phyloP scores from a whole-genome alignment of 53 echinoderm and acorn worm genomes.

The Glandiceps talaboti region DNA sequence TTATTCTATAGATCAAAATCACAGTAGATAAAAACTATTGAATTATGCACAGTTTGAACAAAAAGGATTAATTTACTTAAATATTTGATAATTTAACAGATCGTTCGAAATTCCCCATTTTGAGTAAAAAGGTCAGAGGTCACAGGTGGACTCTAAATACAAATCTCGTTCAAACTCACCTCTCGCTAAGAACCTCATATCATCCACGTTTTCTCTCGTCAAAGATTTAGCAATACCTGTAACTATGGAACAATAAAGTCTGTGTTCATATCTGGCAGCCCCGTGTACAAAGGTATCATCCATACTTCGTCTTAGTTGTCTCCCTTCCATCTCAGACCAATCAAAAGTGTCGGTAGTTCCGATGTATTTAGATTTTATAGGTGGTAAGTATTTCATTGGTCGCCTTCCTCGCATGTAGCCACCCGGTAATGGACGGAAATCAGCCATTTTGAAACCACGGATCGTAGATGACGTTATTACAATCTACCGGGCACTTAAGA shows the following conservation, averaged over 20 bases:
- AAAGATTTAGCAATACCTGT: slow-evolving; percentile 38
- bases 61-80: no score
- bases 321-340: not conserved
- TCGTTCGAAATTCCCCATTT: no score
- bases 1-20: no score
- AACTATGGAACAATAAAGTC: slow-evolving; percentile 19
- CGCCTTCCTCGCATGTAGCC: not conserved
- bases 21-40: no score
- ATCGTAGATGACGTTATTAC: no score
- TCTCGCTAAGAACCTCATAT: slow-evolving; percentile 71
- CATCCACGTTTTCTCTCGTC: slow-evolving; percentile 56
- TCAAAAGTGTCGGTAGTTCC: not conserved
- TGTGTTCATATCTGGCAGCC: not conserved
- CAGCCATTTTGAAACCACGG: no score
- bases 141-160: no score
- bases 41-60: no score
- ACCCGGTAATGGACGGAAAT: not conserved
- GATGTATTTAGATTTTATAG: not conserved
- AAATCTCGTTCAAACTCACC: no score
- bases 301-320: not conserved
- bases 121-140: no score
- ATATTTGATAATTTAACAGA: no score
- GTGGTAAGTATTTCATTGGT: not conserved
- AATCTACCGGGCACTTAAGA: no score
- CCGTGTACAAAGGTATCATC: not conserved